phyloP scores from a whole-genome alignment of 2,113 vertebrate genomes.

The Poecile atricapillus region DNA sequence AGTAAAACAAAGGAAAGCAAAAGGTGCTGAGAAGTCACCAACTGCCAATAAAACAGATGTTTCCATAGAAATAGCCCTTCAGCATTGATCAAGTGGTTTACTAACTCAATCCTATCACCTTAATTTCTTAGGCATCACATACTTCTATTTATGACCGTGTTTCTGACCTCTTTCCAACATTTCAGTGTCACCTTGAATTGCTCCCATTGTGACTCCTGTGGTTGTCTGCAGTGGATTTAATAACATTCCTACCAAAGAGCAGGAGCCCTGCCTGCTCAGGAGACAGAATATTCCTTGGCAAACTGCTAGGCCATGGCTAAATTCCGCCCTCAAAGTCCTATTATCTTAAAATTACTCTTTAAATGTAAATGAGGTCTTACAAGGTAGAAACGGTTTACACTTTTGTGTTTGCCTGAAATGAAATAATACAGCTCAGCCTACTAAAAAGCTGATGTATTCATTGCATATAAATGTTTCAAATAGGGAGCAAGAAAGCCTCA shows the following conservation, averaged over 20 bases:
- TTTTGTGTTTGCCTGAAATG: neutral
- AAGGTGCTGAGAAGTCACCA: neutral
- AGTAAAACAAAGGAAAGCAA: neutral
- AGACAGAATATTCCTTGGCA: neutral
- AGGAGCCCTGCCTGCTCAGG: neutral
- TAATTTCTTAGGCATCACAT: neutral
- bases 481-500: neutral
- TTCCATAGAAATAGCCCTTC: neutral
- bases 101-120: neutral
- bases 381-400: neutral
- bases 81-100: neutral
- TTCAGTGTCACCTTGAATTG: neutral
- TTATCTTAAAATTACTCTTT: constrained; percentile 39
- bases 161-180: neutral
- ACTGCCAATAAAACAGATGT: neutral
- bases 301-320: neutral
- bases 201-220: neutral
- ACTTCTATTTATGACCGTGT: neutral
- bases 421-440: neutral
- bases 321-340: neutral
- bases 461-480: neutral
- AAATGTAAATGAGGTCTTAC: constrained; percentile 38
- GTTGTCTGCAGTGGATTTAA: neutral
- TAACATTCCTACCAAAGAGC: neutral
- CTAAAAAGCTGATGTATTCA: neutral